Percentiles rank a stretch among this genome's conserved stretches.
phyloP scores from a whole-genome alignment of 2,888 invertebrate genomes.

The Magallana nippona region DNA sequence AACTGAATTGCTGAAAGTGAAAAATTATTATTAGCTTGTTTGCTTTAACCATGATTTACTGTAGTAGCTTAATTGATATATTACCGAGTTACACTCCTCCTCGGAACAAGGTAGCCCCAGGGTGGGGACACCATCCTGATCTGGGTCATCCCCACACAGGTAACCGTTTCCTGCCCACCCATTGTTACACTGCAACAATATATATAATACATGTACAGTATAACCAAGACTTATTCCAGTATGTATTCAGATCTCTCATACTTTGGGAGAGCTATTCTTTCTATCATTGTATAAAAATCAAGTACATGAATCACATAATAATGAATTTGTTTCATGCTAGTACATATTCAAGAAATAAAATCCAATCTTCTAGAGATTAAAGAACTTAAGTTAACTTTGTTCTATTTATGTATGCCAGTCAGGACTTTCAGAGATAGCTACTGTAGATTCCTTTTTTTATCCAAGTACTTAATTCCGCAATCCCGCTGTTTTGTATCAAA shows the following conservation, averaged over 20 bases:
- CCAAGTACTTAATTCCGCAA: no score
- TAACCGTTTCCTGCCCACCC: constrained; percentile 74
- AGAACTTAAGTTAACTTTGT: no score
- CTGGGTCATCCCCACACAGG: constrained; percentile 68
- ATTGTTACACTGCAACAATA: constrained; percentile 66
- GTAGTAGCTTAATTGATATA: constrained; percentile 3
- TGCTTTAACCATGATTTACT: background rate
- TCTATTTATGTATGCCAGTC: background rate
- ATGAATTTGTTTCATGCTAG: no score
- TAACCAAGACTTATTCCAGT: background rate
- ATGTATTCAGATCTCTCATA: no score
- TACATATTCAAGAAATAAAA: no score
- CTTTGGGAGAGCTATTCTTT: no score
- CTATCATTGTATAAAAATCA: background rate
- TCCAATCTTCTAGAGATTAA: no score
- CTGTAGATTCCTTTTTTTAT: no score
- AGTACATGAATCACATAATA: no score
- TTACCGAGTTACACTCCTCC: constrained; percentile 58
- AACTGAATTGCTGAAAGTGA: no score
- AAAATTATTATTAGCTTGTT: background rate
- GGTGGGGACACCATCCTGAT: constrained; percentile 69
- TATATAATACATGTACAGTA: background rate
- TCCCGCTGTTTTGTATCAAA: no score
- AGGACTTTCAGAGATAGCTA: no score
- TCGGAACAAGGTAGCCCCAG: constrained; percentile 60